These are phyloP conservation scores for Caerostris darwini DNA, from an alignment of 1,140 invertebrate species.

Conservation along the genomic window DNA sequence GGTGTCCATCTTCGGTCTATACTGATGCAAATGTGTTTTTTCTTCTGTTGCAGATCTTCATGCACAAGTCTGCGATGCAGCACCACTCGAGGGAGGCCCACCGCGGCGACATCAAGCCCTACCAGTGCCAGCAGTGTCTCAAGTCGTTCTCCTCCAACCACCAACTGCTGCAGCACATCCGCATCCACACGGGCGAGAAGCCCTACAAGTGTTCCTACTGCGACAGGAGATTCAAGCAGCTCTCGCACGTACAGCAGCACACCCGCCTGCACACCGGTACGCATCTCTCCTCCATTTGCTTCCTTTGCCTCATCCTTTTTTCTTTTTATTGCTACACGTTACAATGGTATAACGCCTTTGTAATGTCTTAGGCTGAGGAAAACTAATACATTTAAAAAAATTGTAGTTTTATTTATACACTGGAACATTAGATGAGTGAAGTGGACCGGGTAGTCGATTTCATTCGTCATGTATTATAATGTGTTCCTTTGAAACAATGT, in stretches of 20 bases:
- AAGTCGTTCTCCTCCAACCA: slow-evolving; percentile 98
- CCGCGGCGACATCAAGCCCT: slow-evolving; percentile 86
- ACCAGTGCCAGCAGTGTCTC: slow-evolving; percentile 98
- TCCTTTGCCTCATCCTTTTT: neutral
- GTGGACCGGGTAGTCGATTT: too few relatives aligned
- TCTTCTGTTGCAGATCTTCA: slow-evolving; percentile 91
- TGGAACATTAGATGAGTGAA: too few relatives aligned
- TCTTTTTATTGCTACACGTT: too few relatives aligned
- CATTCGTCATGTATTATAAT: too few relatives aligned
- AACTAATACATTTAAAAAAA: too few relatives aligned
- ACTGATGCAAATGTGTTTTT: neutral
- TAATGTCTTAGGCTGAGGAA: too few relatives aligned
- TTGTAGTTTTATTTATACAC: too few relatives aligned
- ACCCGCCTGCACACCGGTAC: slow-evolving; percentile 96
- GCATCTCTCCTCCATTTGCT: slow-evolving; percentile 80
- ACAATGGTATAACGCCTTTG: too few relatives aligned
- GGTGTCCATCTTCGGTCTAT: neutral
- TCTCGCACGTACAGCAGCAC: slow-evolving; percentile 96
- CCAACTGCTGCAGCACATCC: slow-evolving; percentile 97
- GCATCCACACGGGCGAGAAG: slow-evolving; percentile 96
- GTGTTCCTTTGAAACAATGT: too few relatives aligned
- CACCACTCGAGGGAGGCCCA: slow-evolving; percentile 91
- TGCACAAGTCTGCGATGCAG: slow-evolving; percentile 98
- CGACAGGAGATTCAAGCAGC: slow-evolving; percentile 95
- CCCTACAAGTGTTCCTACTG: slow-evolving; percentile 98